These are phyloP conservation scores for Sesia apiformis DNA, from an alignment of 2,888 invertebrate species.

Conservation along the genomic window DNA sequence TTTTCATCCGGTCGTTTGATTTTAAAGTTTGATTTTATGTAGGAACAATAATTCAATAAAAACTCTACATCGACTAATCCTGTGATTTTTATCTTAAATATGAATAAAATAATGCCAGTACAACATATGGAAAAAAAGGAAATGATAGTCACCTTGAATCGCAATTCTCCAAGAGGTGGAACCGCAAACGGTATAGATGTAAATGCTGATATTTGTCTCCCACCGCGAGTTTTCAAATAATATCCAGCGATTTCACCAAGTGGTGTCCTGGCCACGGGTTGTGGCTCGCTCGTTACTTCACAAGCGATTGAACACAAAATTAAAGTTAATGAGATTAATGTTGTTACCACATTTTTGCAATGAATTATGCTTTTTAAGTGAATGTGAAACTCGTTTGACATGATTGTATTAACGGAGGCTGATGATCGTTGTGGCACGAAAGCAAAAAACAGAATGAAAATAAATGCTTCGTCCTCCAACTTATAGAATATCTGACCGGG, in stretches of 20 bases:
- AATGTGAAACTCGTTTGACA: slow-evolving; percentile 20
- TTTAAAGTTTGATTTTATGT: too few species aligned
- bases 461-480: slow-evolving; percentile 22
- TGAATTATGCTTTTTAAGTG: background rate
- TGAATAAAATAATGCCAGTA: too few species aligned
- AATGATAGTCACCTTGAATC: slow-evolving; percentile 76
- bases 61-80: too few species aligned
- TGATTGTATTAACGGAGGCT: slow-evolving; percentile 12
- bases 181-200: slow-evolving; percentile 78
- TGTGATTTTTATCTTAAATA: too few species aligned
- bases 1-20: too few species aligned
- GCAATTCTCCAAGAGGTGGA: slow-evolving; percentile 75
- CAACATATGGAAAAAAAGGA: background rate
- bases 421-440: slow-evolving; percentile 25
- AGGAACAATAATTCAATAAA: too few species aligned
- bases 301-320: slow-evolving; percentile 8
- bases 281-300: slow-evolving; percentile 22
- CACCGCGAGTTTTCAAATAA: slow-evolving; percentile 69
- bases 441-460: slow-evolving; percentile 36
- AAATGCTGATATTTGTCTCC: slow-evolving; percentile 74
- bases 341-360: slow-evolving; percentile 1
- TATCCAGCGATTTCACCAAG: slow-evolving; percentile 73
- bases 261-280: slow-evolving; percentile 39
- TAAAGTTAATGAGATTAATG: background rate
- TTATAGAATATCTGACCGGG: slow-evolving; percentile 21